Evolutionary conservation across 2,888 invertebrate genomes (phyloP).

Genomic region (Steinernema carpocapsae): DNA sequence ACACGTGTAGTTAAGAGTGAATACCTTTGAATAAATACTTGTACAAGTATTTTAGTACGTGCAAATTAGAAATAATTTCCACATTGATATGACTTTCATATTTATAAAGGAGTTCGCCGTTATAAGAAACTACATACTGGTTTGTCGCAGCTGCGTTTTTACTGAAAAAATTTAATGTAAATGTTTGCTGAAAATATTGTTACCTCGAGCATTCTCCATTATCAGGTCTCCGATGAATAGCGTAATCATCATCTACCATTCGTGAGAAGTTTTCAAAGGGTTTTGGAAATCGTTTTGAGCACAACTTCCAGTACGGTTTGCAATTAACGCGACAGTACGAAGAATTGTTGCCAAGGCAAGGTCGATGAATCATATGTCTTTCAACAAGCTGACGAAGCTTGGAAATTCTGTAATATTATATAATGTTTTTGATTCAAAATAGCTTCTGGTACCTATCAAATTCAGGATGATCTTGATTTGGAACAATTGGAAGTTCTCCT

Average conservation of each 20-base stretch:
- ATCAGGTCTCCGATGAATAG: not conserved
- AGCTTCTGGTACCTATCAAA: not conserved
- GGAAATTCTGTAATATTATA: not conserved
- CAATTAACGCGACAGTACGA: not conserved
- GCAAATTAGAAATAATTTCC: not conserved
- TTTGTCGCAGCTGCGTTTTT: not conserved
- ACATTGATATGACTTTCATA: not conserved
- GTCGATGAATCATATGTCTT: not conserved
- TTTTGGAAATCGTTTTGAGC: constrained; percentile 5
- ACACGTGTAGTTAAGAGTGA: not conserved
- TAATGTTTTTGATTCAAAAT: not conserved
- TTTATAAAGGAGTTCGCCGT: not conserved
- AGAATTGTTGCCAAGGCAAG: not conserved
- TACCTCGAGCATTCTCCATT: constrained; percentile 10
- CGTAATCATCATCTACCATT: not conserved
- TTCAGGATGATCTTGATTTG: not conserved
- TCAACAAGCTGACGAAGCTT: not conserved
- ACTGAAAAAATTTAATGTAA: not conserved
- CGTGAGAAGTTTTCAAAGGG: not conserved
- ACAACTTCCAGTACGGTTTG: not conserved
- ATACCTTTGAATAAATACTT: not conserved
- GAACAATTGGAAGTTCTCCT: not conserved
- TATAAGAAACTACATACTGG: constrained; percentile 1
- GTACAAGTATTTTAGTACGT: not conserved
- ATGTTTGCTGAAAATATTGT: not conserved